Conservation (phyloP, 2,888 invertebrate genomes). For the Calliscelio sp. region DNA sequence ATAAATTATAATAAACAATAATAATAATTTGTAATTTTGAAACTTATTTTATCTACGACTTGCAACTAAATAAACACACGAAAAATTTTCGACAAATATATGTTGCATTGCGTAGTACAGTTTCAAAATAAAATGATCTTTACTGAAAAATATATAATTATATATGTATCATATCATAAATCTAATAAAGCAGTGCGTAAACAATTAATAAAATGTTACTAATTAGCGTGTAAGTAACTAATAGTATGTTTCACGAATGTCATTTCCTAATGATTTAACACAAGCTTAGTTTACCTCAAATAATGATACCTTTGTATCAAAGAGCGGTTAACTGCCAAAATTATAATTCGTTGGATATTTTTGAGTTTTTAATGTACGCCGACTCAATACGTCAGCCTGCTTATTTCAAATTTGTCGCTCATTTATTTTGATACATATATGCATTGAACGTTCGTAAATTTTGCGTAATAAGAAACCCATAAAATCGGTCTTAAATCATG, state of each 20-base stretch:
- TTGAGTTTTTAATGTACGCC: slow-evolving; percentile 39
- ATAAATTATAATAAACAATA: too few species aligned
- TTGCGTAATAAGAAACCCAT: slow-evolving; percentile 40
- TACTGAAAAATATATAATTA: too few species aligned
- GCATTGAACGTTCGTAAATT: slow-evolving; percentile 21
- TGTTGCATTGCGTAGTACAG: too few species aligned
- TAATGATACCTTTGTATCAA: slow-evolving; percentile 34
- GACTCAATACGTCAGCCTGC: slow-evolving; percentile 8
- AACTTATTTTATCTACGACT: too few species aligned
- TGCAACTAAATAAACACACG: too few species aligned
- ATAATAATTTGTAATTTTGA: not conserved
- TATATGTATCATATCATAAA: too few species aligned
- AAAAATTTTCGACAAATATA: too few species aligned
- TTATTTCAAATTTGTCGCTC: slow-evolving; percentile 51
- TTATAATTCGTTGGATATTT: slow-evolving; percentile 56
- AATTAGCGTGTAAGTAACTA: not conserved
- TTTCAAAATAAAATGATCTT: too few species aligned
- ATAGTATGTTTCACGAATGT: not conserved
- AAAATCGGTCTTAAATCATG: slow-evolving; percentile 40
- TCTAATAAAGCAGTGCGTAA: too few species aligned
- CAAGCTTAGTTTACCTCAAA: slow-evolving; percentile 37
- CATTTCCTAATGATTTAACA: slow-evolving; percentile 22
- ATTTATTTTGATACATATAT: slow-evolving; percentile 43
- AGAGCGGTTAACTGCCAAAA: slow-evolving; percentile 45
- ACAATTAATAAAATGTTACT: not conserved